Evolutionary conservation across 1,140 invertebrate genomes (phyloP).

Genomic region (Rhopalosiphum maidis): DNA sequence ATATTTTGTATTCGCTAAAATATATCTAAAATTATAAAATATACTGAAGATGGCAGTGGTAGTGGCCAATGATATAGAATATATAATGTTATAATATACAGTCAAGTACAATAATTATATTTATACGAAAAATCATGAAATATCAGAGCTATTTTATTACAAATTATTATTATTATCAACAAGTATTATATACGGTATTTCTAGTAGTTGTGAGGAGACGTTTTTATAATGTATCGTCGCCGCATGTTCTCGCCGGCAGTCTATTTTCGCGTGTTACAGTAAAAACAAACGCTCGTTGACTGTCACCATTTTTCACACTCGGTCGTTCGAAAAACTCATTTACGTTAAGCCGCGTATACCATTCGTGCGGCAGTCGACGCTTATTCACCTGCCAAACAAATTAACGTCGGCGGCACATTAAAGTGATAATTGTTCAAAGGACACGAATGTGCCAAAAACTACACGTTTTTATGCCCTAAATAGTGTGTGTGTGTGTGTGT

Average conservation of each 20-base stretch:
- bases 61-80: no score
- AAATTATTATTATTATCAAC: no score
- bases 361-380: constrained; percentile 2
- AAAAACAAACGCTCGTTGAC: neutral
- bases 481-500: neutral
- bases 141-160: no score
- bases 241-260: neutral
- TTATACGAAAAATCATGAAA: no score
- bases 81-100: no score
- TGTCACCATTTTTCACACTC: neutral
- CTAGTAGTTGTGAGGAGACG: no score
- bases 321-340: neutral
- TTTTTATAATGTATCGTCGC: neutral
- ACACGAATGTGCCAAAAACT: neutral
- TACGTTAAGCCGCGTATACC: neutral
- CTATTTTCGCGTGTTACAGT: neutral
- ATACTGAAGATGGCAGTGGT: neutral
- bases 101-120: no score
- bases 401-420: constrained; percentile 33
- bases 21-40: neutral
- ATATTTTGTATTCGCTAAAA: neutral
- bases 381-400: constrained; percentile 38
- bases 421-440: constrained; percentile 4
- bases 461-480: neutral
- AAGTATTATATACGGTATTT: no score